phyloP scores from a whole-genome alignment of 2,113 vertebrate genomes.

The Alligator mississippiensis region DNA sequence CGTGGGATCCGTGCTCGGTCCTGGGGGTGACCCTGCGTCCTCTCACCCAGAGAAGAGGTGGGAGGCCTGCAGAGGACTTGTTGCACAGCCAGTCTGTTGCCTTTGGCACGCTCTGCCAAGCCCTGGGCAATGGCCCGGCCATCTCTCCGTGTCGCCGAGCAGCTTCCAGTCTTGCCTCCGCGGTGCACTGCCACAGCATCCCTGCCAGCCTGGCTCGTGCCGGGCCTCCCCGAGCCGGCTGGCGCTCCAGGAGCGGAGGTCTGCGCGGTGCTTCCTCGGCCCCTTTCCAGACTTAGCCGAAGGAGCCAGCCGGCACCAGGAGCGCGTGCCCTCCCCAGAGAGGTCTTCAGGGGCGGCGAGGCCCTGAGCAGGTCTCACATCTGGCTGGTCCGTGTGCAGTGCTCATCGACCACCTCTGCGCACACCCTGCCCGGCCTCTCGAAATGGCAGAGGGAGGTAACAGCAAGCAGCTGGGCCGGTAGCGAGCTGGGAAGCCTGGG shows the following conservation, averaged over 20 bases:
- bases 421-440: neutral
- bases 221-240: neutral
- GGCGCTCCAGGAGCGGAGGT: neutral
- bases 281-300: neutral
- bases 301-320: neutral
- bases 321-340: neutral
- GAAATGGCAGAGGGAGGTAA: slow-evolving; percentile 27
- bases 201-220: neutral
- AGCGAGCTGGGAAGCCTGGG: neutral
- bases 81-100: neutral
- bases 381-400: neutral
- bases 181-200: accelerated
- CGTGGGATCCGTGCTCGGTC: neutral
- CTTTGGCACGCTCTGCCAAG: neutral
- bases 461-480: slow-evolving; percentile 1
- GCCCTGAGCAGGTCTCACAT: neutral
- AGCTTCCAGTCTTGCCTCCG: neutral
- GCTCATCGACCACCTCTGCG: neutral
- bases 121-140: neutral
- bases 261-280: neutral
- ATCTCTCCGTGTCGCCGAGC: accelerated
- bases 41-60: too few species aligned
- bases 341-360: neutral
- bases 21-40: neutral
- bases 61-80: neutral